These are phyloP conservation scores for Oceanodroma leucorhoa DNA, from an alignment of 2,797 vertebrate genomes.

Conservation along the genomic window DNA sequence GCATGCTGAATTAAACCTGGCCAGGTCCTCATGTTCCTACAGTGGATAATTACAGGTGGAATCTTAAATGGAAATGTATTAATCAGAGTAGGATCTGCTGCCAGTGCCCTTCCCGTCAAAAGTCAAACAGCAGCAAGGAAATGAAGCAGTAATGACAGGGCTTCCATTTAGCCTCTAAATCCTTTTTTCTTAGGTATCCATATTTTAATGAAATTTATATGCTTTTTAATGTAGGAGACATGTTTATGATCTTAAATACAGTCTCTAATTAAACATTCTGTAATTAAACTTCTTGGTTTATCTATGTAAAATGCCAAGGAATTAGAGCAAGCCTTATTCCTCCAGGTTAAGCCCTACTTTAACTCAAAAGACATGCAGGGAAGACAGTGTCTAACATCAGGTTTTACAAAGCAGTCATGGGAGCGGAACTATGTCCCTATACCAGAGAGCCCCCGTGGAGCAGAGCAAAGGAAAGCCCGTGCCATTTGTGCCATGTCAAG, in stretches of 20 bases:
- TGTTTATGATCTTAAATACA: slow-evolving; percentile 30
- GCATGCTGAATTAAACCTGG: slow-evolving; percentile 2
- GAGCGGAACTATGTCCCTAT: not conserved
- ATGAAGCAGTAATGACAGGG: slow-evolving; percentile 29
- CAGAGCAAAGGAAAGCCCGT: not conserved
- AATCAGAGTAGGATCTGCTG: slow-evolving; percentile 20
- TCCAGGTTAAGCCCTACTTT: not conserved
- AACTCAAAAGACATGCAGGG: not conserved
- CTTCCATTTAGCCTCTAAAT: slow-evolving; percentile 17
- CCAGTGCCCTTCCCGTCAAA: not conserved
- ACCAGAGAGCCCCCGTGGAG: not conserved
- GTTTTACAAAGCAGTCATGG: not conserved
- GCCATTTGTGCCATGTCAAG: not conserved
- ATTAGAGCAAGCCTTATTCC: not conserved
- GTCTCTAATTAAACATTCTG: slow-evolving; percentile 32
- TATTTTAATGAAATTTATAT: slow-evolving; percentile 19
- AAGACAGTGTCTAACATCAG: not conserved
- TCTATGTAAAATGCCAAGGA: not conserved
- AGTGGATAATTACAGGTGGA: slow-evolving; percentile 43
- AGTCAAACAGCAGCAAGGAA: slow-evolving; percentile 13
- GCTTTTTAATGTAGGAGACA: slow-evolving; percentile 14
- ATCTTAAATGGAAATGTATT: not conserved
- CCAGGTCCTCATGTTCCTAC: not conserved
- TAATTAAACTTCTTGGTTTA: slow-evolving; percentile 32
- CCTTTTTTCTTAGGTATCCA: slow-evolving; percentile 2